Evolutionary conservation across 2,113 vertebrate genomes (phyloP), one percentile per base, ranked within the genome.

Genomic region (Tyto alba): DNA sequence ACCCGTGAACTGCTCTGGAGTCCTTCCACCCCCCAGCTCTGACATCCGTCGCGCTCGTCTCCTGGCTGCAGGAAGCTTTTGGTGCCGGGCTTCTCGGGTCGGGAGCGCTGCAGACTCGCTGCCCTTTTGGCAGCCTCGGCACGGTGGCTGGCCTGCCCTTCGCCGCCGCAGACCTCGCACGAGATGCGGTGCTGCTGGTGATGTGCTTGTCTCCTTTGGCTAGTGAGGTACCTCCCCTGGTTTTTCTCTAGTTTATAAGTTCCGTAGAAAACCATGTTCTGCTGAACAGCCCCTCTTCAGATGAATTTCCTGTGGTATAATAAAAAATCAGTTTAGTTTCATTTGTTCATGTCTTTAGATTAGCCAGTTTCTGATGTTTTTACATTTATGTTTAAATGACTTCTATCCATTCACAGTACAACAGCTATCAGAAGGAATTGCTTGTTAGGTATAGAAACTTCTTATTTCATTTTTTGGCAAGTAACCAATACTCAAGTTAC

Each of bases 31-130:
- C 50, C 29, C 47, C 50, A 13, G 32, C 68, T 20, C 34, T 19
- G 38, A 12, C 21, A 10, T 9, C 26, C 1, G 2, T 25, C 5
- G 2, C 0, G 2, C 53, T 26, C 1, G 0, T 27, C 43, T 48
- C 43, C 55, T 17, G 29, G 22, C 16, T 5, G 1, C 9, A 4
- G 69, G 82, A 34, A 7, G 50, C 40, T 27, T 55, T 32, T 11
- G 41, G 41, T 66, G 60, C 71, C 6, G n/a, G 57, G 57, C 48
- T 45, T 26, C 16, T 43, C 2, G 1, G 20, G 56, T 36, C 2
- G 3, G 50, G 41, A 36, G 2, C 4, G 1, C 1, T 5, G 17
- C 64, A 6, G 38, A 6, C 36, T 47, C 5, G 4, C 41, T 20
- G 57, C 63, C 60, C 56, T 8, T 30, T 20, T 36, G 30, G 56